Evolutionary conservation across 92 coral and sea anemone species (phyloP), one percentile per base, ranked within the genome.

Genomic region (Porites lobata): DNA sequence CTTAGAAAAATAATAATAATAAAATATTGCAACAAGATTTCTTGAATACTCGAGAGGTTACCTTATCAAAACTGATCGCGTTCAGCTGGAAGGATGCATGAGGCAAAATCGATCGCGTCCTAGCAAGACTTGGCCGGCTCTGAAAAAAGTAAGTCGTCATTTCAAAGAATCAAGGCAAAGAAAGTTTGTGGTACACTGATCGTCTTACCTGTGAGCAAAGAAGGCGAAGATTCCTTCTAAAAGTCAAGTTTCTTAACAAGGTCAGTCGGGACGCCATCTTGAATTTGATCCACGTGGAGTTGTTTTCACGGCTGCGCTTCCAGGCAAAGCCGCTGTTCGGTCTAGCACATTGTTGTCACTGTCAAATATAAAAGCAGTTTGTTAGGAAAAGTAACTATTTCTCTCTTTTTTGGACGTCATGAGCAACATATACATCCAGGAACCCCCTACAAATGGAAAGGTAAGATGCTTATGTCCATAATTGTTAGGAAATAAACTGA

Each of bases 351-450:
- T 29, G 32, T 29, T 72, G 12, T 59, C 9, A 47, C 24, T 20
- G n/a, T 9, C 6, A 26, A 15, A 8, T 17, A 9, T 7, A 0
- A 24, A 13, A 7, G 1, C 2, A 22, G 5, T 4, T 21, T 5
- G 6, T 6, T n/a, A 57, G 13, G 11, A 9, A 18, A 66, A 66
- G 72, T 66, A 13, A 21, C 9, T 0, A 14, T n/a, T 9, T 29
- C 13, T 50, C 59, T 10, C 71, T 19, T 66, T 11, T 77, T 67
- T 17, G 19, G 65, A 72, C 75, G 77, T 32, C 69, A 96, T 96
- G 99, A 96, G 99, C 80, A 96, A 96, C 71, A 96, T 96, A 59
- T 96, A 96, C 88, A 96, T 96, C 74, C 99, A 96, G 62, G 99
- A 96, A 86, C 99, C 99, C 22, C 99, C 99, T 50, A 96, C 99